Conservation (phyloP, 2,113 vertebrate species). For the Toxostoma redivivum region DNA sequence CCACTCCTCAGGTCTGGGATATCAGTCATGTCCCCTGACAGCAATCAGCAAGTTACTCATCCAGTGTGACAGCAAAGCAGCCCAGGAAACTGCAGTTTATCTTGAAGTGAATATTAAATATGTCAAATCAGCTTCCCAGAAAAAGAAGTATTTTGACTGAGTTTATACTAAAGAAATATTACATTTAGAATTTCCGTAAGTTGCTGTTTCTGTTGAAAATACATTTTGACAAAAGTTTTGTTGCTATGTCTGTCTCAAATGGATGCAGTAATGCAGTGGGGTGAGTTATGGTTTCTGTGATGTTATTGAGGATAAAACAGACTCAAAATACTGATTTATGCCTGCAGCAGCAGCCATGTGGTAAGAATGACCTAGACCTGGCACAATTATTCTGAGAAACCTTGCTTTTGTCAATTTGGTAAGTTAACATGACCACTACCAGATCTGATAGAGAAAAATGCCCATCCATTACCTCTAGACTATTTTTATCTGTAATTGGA, state of each 20-base stretch:
- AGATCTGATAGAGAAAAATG: background rate
- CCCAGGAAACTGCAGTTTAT: background rate
- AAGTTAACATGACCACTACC: background rate
- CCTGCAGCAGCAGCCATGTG: background rate
- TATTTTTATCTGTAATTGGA: constrained; percentile 6
- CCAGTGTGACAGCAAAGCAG: background rate
- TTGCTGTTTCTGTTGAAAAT: background rate
- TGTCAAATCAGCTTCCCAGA: background rate
- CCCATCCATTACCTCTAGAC: background rate
- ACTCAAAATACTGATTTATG: background rate
- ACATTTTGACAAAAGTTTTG: background rate
- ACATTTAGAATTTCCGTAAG: background rate
- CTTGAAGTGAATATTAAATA: background rate
- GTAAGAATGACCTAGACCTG: background rate
- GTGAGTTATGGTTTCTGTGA: background rate
- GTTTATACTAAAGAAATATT: background rate
- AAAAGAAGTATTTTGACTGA: background rate
- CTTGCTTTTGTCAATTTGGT: background rate
- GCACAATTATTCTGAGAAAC: background rate
- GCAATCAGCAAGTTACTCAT: background rate
- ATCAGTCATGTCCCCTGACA: background rate
- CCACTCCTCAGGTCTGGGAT: background rate
- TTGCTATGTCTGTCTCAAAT: background rate
- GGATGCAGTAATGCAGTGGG: background rate
- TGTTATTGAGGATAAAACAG: background rate